These are phyloP conservation scores for Cheiracanthium punctorium DNA, from an alignment of 2,888 invertebrate genomes.

Conservation along the genomic window DNA sequence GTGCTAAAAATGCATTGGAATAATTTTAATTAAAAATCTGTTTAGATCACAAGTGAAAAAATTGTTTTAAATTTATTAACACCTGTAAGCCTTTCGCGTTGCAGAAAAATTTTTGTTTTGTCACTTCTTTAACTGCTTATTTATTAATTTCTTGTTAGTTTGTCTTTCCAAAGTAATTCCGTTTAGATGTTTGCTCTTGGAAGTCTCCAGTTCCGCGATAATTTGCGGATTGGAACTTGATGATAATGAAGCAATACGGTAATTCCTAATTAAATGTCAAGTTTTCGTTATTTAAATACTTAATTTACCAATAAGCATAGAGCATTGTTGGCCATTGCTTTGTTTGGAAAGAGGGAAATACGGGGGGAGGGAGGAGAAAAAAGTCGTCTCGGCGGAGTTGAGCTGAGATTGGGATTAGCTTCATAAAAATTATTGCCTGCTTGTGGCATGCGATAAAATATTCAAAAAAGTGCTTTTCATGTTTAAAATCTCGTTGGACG, in stretches of 20 bases:
- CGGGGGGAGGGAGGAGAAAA: conserved; percentile 14
- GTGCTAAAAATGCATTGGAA: not conserved
- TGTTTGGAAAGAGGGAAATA: not conserved
- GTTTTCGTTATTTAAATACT: conserved; percentile 35
- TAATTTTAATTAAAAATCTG: not conserved
- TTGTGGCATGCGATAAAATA: conserved; percentile 40
- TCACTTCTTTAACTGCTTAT: not conserved
- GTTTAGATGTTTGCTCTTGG: not conserved
- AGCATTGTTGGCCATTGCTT: not conserved
- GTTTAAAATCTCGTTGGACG: conserved; percentile 29
- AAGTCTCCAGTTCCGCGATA: not conserved
- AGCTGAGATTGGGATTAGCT: conserved; percentile 19
- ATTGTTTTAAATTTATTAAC: conserved; percentile 8
- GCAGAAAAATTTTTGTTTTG: not conserved
- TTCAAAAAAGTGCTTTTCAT: conserved; percentile 22
- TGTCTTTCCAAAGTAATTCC: not conserved
- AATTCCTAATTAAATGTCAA: conserved; percentile 17
- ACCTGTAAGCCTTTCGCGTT: not conserved
- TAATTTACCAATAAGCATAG: conserved; percentile 27
- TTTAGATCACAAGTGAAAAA: not conserved
- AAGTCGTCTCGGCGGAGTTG: conserved; percentile 12
- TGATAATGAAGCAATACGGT: not conserved
- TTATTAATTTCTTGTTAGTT: not conserved
- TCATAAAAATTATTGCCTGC: conserved; percentile 50
- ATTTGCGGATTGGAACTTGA: not conserved